A percentile compares a stretch with the other conserved stretches of the same genome.
phyloP scores from a whole-genome alignment of 2,888 invertebrate species.

The Polymixis lichenea region DNA sequence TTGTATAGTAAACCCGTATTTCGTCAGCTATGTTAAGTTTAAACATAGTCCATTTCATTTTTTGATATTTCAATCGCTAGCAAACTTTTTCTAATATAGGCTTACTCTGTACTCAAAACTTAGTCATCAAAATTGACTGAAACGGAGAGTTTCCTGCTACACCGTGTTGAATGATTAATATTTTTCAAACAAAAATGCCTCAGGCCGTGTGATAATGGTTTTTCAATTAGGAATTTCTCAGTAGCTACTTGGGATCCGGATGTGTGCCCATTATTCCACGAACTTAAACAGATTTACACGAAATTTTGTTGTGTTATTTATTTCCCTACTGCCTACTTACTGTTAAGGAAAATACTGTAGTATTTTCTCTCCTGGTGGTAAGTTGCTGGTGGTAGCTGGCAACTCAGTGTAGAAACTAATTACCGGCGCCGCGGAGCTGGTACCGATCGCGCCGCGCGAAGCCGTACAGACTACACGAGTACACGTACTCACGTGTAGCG shows the following conservation, averaged over 20 bases:
- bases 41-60: background rate
- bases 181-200: too few relatives aligned
- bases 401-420: slow-evolving; percentile 59
- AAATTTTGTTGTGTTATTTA: too few relatives aligned
- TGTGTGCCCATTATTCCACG: too few relatives aligned
- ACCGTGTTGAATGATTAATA: too few relatives aligned
- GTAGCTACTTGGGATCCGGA: too few relatives aligned
- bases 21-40: background rate
- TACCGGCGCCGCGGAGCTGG: slow-evolving; percentile 58
- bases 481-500: slow-evolving; percentile 33
- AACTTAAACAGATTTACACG: too few relatives aligned
- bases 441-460: slow-evolving; percentile 58
- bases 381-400: slow-evolving; percentile 13
- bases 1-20: background rate
- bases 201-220: too few relatives aligned
- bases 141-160: background rate
- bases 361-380: background rate
- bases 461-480: slow-evolving; percentile 33
- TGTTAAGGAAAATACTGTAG: too few relatives aligned
- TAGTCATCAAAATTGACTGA: background rate
- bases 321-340: too few relatives aligned
- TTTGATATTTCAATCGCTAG: background rate
- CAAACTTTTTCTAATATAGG: background rate
- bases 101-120: background rate
- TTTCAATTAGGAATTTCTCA: too few relatives aligned